phyloP scores from a whole-genome alignment of 2,888 invertebrate genomes.

The Reticulitermes lucifugus region DNA sequence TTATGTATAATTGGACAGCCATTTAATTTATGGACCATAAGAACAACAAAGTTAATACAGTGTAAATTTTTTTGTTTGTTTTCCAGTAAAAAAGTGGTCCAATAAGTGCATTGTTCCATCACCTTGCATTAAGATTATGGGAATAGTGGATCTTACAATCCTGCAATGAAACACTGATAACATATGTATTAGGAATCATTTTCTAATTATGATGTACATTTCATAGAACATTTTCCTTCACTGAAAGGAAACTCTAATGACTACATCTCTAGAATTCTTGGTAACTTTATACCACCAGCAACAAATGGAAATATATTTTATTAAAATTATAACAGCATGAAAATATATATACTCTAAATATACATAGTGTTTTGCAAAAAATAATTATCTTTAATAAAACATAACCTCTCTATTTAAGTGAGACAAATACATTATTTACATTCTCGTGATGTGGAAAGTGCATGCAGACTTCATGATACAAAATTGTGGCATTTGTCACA shows the following conservation, averaged over 20 bases:
- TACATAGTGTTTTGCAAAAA: background rate
- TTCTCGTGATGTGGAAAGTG: background rate
- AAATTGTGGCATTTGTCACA: too few species aligned
- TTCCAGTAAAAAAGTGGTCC: background rate
- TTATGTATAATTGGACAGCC: too few species aligned
- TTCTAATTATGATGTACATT: background rate
- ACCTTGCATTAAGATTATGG: background rate
- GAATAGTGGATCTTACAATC: background rate
- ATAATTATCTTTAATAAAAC: background rate
- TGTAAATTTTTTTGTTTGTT: background rate
- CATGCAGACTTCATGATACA: too few species aligned
- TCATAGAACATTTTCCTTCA: background rate
- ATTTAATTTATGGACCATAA: too few species aligned
- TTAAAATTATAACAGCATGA: conserved; percentile 17
- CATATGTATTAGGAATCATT: background rate
- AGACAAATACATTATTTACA: background rate
- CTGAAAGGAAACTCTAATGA: background rate
- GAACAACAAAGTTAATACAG: too few species aligned
- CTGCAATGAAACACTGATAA: background rate
- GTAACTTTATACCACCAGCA: conserved; percentile 41
- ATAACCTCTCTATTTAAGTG: background rate
- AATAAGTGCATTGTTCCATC: background rate
- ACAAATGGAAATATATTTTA: conserved; percentile 21
- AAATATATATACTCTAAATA: background rate
- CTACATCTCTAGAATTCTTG: conserved; percentile 15